Evolutionary conservation across 2,888 invertebrate species (phyloP), one percentile per base, ranked within the genome.

Genomic region (Dasypolia templi): DNA sequence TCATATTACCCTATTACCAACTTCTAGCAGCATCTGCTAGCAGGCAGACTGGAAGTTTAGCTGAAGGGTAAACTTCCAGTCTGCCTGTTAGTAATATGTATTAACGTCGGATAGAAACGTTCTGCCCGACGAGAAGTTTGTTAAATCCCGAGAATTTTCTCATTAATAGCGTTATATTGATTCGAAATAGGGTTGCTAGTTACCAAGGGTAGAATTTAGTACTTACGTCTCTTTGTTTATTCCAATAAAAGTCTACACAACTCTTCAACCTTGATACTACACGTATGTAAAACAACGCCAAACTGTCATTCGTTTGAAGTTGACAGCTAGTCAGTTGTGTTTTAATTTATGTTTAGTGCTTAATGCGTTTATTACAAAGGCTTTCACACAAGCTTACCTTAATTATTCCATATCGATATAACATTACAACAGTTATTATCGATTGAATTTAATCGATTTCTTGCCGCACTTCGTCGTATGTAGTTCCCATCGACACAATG

Each of bases 61-160:
- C 64, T 67, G 64, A 64, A 49, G 64, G n/a, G 32, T 35, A 61
- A 32, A 61, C 39, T 73, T 73, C 51, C 62, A 64, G 65, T 46
- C 59, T 53, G 70, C 44, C 63, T 68, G 59, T 46, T n/a, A 59
- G 72, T 69, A 82, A 82, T 78, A 72, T 69, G 68, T 82, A 55
- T 81, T 72, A 72, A 39, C 64, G 61, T 56, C 59, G 39, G 14
- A 82, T 71, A 63, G 74, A 82, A 82, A 78, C 58, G 78, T 72
- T 77, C 53, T 32, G 9, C 62, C 49, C 53, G 53, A 53, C 82
- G n/a, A 66, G 17, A 74, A 72, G 51, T 78, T 73, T 51, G 19
- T 32, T 65, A 75, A 82, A 78, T 82, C 74, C 58, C n/a, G 51
- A 68, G 78, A 75, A 82, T 82, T 72, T 81, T 82, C 82, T 81